These are phyloP conservation scores for Tonatia bakeri DNA, from an alignment of 2,113 vertebrate genomes.

Conservation along the genomic window DNA sequence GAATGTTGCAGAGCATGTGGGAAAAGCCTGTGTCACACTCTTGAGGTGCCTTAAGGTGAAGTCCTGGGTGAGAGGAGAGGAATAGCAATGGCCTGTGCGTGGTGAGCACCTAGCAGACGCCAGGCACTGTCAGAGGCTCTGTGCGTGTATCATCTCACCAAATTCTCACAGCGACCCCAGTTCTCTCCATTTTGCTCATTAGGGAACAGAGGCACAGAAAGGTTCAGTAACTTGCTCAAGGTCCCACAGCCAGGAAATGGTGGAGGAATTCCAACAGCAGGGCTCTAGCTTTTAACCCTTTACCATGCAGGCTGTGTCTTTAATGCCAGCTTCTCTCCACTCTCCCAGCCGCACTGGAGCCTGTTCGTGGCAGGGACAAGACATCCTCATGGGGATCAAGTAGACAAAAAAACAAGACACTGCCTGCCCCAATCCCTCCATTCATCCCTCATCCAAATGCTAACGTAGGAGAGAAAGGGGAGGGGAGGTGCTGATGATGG, in stretches of 20 bases:
- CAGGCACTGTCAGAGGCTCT: not conserved
- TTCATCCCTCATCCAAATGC: not conserved
- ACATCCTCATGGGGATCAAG: not conserved
- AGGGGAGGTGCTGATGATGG: not conserved
- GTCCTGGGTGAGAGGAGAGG: not conserved
- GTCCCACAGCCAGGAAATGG: not conserved
- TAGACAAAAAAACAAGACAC: slow-evolving; percentile 25
- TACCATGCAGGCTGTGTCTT: not conserved
- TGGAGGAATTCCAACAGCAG: not conserved
- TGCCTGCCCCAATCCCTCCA: not conserved
- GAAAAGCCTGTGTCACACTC: not conserved
- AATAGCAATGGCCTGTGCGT: not conserved
- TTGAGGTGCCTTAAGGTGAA: not conserved
- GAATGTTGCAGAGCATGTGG: not conserved
- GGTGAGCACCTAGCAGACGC: not conserved
- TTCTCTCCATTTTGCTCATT: not conserved
- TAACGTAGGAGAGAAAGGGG: not conserved
- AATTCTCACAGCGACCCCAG: not conserved
- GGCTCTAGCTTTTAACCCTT: not conserved
- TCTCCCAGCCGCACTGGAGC: not conserved
- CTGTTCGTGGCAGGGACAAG: not conserved
- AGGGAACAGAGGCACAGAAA: not conserved
- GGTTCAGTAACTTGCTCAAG: not conserved
- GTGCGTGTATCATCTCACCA: not conserved
- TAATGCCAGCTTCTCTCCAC: not conserved